Conservation (phyloP, 1,140 invertebrate genomes). For the Pseudachorutes palmiensis region DNA sequence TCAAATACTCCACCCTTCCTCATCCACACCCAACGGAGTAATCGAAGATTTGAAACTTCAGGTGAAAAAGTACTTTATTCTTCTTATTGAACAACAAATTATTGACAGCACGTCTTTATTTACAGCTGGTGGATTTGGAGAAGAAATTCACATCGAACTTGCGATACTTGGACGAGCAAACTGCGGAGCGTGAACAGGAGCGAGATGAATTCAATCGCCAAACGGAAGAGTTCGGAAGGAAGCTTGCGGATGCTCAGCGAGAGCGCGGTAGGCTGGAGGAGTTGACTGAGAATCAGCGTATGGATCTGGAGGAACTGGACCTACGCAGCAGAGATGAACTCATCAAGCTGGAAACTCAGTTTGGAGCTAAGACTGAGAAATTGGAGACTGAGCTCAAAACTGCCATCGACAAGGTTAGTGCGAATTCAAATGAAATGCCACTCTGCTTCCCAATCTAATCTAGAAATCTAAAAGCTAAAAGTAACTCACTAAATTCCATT, state of each 20-base stretch:
- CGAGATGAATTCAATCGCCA: constrained; percentile 60
- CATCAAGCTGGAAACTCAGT: constrained; percentile 51
- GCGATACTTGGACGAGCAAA: constrained; percentile 70
- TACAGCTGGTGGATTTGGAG: constrained; percentile 66
- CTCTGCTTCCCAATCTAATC: no score
- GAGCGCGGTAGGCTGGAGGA: constrained; percentile 58
- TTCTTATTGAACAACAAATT: background rate
- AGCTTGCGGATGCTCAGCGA: constrained; percentile 48
- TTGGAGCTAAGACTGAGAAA: constrained; percentile 30
- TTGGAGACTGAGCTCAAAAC: constrained; percentile 57
- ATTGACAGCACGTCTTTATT: background rate
- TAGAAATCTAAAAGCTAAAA: no score
- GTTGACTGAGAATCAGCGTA: constrained; percentile 51
- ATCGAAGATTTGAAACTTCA: constrained; percentile 30
- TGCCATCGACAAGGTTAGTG: constrained; percentile 54
- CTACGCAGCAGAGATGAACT: constrained; percentile 49
- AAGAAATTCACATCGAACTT: constrained; percentile 63
- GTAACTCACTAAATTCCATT: no score
- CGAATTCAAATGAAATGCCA: constrained; percentile 8
- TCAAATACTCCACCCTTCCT: constrained; percentile 9
- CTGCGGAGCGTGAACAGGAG: constrained; percentile 64
- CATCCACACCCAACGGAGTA: constrained; percentile 14
- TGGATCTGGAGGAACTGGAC: constrained; percentile 57
- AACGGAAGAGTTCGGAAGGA: constrained; percentile 49
- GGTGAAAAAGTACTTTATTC: constrained; percentile 16